Evolutionary conservation across 2,797 vertebrate species (phyloP).

Genomic region (Pachyuromys duprasi): DNA sequence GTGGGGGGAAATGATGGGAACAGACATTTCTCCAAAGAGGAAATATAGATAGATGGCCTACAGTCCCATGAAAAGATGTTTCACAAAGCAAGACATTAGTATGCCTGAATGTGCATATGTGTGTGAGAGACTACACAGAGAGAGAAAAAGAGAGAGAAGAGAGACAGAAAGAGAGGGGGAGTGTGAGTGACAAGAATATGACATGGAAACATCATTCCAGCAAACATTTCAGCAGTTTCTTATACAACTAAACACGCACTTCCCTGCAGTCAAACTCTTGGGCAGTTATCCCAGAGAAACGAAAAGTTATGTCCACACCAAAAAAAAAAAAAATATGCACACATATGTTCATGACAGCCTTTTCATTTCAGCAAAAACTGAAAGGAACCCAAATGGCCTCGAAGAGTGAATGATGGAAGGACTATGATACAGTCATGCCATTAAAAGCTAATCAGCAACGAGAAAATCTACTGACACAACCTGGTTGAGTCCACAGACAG

Average conservation of each 20-base stretch:
- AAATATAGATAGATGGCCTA: not conserved
- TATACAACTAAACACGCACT: not conserved
- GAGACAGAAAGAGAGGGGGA: too few species aligned
- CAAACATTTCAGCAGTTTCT: not conserved
- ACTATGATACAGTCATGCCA: not conserved
- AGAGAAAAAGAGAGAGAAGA: not conserved
- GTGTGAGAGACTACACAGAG: not conserved
- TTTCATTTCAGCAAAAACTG: conserved; percentile 22
- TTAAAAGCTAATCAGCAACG: not conserved
- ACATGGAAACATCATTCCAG: not conserved
- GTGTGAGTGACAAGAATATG: not conserved
- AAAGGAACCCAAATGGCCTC: not conserved
- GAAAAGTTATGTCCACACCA: conserved; percentile 9
- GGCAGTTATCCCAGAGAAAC: conserved; percentile 11
- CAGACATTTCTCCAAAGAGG: not conserved
- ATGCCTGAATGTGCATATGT: not conserved
- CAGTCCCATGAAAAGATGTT: not conserved
- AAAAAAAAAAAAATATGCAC: not conserved
- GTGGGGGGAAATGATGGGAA: not conserved
- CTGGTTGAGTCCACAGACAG: not conserved
- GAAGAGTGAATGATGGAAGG: not conserved
- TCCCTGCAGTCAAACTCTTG: not conserved
- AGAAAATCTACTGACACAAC: not conserved
- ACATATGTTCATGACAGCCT: not conserved
- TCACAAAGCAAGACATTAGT: not conserved